A percentile compares a stretch with the other conserved stretches of the same genome.
phyloP scores from a whole-genome alignment of 2,113 vertebrate species.

The Parotia lawesii region DNA sequence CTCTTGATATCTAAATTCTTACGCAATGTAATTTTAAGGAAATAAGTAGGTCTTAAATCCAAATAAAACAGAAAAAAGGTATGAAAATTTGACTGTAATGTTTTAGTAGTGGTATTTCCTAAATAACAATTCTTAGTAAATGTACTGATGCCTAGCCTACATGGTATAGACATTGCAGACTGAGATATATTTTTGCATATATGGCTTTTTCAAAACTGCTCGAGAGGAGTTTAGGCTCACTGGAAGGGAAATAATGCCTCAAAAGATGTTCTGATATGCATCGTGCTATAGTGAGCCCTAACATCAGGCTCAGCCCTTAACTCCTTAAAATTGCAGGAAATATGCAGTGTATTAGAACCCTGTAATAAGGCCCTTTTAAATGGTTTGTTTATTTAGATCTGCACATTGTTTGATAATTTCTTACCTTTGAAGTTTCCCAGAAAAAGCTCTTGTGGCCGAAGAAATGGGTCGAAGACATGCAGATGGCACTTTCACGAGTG shows the following conservation, averaged over 20 bases:
- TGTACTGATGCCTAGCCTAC: background rate
- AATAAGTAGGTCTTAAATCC: background rate
- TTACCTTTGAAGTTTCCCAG: conserved; percentile 76
- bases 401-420: background rate
- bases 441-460: conserved; percentile 66
- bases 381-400: background rate
- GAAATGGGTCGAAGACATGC: conserved; percentile 84
- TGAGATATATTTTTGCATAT: background rate
- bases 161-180: background rate
- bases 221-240: background rate
- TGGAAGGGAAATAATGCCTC: background rate
- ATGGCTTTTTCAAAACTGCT: background rate
- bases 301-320: background rate
- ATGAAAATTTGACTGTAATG: background rate
- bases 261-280: background rate
- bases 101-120: background rate
- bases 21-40: background rate
- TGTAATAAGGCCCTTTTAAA: background rate
- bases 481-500: conserved; percentile 94
- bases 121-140: background rate
- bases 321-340: background rate
- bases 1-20: background rate
- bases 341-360: background rate
- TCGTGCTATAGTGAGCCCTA: fast-evolving
- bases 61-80: background rate